Base-by-base conservation (phyloP, 1,140 invertebrate genomes). In the Drosophila aff. region DNA sequence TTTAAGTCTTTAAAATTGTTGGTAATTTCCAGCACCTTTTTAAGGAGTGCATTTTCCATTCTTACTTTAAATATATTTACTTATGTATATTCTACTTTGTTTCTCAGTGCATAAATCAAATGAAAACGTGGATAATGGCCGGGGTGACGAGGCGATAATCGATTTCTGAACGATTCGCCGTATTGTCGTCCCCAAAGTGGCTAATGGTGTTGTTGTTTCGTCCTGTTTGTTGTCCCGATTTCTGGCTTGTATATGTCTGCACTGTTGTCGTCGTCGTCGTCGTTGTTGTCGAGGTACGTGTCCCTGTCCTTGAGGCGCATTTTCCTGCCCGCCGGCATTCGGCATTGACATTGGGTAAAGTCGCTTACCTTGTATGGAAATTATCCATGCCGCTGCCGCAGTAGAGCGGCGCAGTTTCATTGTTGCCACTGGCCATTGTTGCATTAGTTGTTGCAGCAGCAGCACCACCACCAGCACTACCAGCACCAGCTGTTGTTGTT, bases 351-450 rank as follows among this genome's bases (percentile, higher is more conserved):
- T 64, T 79, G 67, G 40, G 38, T 21, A 41, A 67, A 81, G 66
- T 73, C 38, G 49, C 77, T 85, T 82, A 90, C 85, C 85, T 90
- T 43, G 85, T 90, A 74, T 90, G 85, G 57, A 90, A 90, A 90
- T 90, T 90, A 76, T 90, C 85, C 85, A 90, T 91, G 85, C 85
- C 85, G 40, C 81, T 91, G 82, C 85, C 85, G 76, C 85, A 90
- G 50, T 90, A 90, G 36, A 82, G 81, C 81, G 85, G 85, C 82
- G 67, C 74, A 60, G 85, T 90, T 68, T 85, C 85, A 79, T 90
- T 90, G 68, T 74, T 90, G 75, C 85, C 76, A 71, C 74, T 67
- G 47, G 85, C 63, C 84, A 89, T 89, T 81, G 81, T 81, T 76
- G 46, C 38, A 41, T 38, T 18, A 44, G 26, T 38, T 44, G 41